Evolutionary conservation across 2,113 vertebrate genomes (phyloP).

Genomic region (Furnarius figulus): DNA sequence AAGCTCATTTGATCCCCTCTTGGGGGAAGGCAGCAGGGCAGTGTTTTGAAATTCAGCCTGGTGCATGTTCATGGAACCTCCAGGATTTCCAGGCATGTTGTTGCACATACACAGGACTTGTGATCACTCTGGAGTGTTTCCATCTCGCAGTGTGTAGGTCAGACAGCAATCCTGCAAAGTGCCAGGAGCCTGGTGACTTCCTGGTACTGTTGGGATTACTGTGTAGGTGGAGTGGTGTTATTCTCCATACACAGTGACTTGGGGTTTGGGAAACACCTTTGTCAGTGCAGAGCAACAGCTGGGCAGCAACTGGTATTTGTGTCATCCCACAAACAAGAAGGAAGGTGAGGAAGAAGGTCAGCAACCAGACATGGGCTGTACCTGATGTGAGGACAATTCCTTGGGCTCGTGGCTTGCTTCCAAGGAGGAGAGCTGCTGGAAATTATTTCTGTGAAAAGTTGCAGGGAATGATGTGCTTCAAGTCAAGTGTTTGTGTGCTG

Average conservation of each 20-base stretch:
- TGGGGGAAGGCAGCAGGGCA: background rate
- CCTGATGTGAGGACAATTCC: background rate
- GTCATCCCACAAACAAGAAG: background rate
- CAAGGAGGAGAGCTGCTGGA: background rate
- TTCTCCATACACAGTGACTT: fast-evolving
- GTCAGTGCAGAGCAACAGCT: background rate
- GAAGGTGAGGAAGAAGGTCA: background rate
- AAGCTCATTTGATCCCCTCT: background rate
- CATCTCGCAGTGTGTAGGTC: fast-evolving
- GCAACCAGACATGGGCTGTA: background rate
- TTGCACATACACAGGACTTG: background rate
- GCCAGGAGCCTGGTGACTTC: background rate
- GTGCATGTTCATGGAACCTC: background rate
- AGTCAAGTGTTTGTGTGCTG: background rate
- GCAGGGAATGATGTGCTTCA: background rate
- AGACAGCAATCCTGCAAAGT: background rate
- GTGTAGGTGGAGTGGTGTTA: background rate
- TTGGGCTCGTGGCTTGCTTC: background rate
- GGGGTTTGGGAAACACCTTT: background rate
- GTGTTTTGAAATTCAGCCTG: background rate
- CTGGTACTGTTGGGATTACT: background rate
- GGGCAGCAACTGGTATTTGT: background rate
- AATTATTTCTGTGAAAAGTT: background rate
- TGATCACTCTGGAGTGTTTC: background rate
- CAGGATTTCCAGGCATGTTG: background rate